phyloP scores from a whole-genome alignment of 37 sponge, comb jelly and placozoan genomes.

The Oopsacas minuta region DNA sequence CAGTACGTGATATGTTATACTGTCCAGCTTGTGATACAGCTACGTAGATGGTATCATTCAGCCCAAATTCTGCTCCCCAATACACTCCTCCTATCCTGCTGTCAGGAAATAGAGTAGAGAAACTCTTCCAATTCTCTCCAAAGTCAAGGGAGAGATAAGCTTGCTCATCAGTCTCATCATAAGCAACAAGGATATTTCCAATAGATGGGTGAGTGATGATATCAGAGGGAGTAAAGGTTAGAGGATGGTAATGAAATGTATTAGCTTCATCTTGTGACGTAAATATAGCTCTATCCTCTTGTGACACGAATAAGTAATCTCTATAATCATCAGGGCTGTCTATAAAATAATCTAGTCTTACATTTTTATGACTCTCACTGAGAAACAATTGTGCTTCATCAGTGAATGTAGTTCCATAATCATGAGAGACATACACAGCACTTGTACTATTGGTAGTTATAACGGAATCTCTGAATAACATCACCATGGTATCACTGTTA shows the following conservation, averaged over 20 bases:
- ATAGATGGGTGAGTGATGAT: background rate
- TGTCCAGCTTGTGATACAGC: background rate
- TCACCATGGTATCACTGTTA: slow-evolving; percentile 31
- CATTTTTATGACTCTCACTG: background rate
- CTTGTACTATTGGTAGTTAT: slow-evolving; percentile 22
- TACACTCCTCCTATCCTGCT: background rate
- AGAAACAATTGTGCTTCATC: background rate
- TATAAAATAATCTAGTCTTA: background rate
- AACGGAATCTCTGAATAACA: slow-evolving; percentile 25
- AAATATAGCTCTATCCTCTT: background rate
- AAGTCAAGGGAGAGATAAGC: background rate
- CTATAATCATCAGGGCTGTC: background rate
- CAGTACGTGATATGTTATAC: background rate
- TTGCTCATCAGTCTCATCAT: background rate
- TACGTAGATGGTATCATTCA: background rate
- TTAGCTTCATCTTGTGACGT: slow-evolving; percentile 12
- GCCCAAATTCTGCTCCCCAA: slow-evolving; percentile 1
- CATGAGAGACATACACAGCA: slow-evolving; percentile 33
- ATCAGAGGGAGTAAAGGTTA: background rate
- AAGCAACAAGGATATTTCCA: background rate
- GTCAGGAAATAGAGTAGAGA: background rate
- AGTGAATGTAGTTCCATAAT: slow-evolving; percentile 29
- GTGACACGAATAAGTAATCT: background rate
- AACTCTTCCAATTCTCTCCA: background rate
- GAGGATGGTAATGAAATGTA: background rate